Base-by-base conservation (phyloP, 2,113 vertebrate species). In the Atractosteus spatula region DNA sequence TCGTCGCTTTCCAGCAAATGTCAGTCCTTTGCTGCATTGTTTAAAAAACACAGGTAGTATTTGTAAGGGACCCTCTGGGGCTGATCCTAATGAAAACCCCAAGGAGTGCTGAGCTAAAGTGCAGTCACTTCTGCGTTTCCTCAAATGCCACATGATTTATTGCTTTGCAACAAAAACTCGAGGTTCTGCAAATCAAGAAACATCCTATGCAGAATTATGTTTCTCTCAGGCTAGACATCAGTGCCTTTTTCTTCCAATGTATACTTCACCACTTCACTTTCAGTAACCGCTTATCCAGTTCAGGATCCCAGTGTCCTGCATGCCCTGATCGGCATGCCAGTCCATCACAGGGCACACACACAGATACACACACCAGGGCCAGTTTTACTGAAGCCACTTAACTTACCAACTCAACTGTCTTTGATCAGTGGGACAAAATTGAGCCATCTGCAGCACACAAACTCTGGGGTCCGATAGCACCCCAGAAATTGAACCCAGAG, bases 141-240 rank as follows among this genome's bases (percentile, higher is more conserved):
- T 45, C 44, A 68, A 45, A 62, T 13, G 61, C 12, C 17, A 72
- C 68, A 69, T 81, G 79, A 81, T 81, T 81, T 78, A 79, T 79
- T 68, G 16, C 29, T 57, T n/a, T 41, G 61, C 68, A 62, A 66
- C 70, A 55, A 59, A 63, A 63, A 73, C 70, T 55, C 69, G 42
- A 56, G 62, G 64, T 71, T 43, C 69, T 59, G 45, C 63, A 44
- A 69, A 69, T 65, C 64, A 76, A 78, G 71, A 70, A 78, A 75
- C 69, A 71, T 44, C 72, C 62, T 73, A 72, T 71, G 62, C 67
- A 70, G 62, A 71, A 56, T 67, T 62, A 76, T 68, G 57, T 68
- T 56, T 65, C 72, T 71, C 67, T 77, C 66, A 55, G 61, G 57
- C 68, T 69, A 62, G 61, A 68, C 47, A 71, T 71, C 75, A 62